Evolutionary conservation across 2,797 vertebrate genomes (phyloP).

Genomic region (Chlorospingus flavigularis): DNA sequence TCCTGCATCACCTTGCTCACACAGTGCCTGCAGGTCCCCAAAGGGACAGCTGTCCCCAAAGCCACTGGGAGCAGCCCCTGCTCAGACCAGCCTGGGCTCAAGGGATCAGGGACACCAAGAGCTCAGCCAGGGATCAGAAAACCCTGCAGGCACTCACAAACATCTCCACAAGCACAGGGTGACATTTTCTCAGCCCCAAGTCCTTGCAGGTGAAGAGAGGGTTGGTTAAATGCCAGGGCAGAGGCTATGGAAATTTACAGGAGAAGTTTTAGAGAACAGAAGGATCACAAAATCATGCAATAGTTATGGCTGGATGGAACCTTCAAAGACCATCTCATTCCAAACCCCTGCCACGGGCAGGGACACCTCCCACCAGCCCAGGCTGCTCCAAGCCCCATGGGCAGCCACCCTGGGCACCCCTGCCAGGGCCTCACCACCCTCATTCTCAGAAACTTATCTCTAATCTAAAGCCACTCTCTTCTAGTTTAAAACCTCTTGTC

Average conservation of each 20-base stretch:
- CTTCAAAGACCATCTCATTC: background rate
- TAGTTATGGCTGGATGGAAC: background rate
- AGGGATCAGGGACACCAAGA: background rate
- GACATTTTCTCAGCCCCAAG: background rate
- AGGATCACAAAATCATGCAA: background rate
- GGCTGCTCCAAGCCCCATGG: background rate
- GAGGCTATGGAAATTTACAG: background rate
- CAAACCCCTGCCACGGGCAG: background rate
- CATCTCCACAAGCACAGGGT: accelerated
- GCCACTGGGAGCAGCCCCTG: background rate
- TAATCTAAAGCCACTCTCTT: background rate
- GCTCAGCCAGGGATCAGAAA: background rate
- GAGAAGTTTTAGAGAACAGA: background rate
- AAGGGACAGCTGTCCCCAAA: background rate
- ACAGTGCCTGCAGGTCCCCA: background rate
- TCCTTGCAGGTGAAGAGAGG: background rate
- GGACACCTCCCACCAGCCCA: background rate
- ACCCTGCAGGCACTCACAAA: accelerated
- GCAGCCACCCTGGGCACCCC: background rate
- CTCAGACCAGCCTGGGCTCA: accelerated
- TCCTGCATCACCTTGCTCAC: background rate
- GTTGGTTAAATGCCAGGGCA: background rate
- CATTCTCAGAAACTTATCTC: background rate
- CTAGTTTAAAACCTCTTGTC: background rate
- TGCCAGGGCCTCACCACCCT: background rate